These are phyloP conservation scores for Limnephilus marmoratus DNA, from an alignment of 2,888 invertebrate species.

Conservation along the genomic window DNA sequence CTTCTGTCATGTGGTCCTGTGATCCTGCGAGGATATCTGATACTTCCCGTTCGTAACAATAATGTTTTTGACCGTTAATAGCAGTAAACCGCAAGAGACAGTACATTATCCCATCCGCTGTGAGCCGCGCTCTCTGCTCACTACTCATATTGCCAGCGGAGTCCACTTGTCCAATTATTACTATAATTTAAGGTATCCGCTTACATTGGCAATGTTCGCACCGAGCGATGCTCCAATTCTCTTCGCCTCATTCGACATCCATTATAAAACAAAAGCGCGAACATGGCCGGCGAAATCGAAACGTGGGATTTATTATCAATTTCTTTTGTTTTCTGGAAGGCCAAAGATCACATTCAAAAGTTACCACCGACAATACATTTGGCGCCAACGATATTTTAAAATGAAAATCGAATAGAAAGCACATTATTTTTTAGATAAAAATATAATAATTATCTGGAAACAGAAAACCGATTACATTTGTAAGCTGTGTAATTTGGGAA, in stretches of 20 bases:
- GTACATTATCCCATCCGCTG: slow-evolving; percentile 32
- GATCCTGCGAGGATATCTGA: background rate
- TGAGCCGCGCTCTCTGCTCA: background rate
- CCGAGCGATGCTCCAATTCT: slow-evolving; percentile 34
- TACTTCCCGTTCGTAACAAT: slow-evolving; percentile 28
- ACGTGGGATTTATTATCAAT: slow-evolving; percentile 1
- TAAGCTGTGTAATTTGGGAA: background rate
- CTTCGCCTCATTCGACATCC: slow-evolving; percentile 13
- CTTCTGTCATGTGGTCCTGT: background rate
- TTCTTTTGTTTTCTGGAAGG: background rate
- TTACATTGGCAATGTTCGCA: slow-evolving; percentile 37
- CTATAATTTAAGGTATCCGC: slow-evolving; percentile 46
- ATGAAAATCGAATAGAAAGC: too few species aligned
- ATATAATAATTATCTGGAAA: too few species aligned
- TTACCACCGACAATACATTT: background rate
- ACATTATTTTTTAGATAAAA: too few species aligned
- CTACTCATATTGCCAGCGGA: background rate
- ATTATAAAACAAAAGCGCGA: slow-evolving; percentile 8
- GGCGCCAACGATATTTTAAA: background rate
- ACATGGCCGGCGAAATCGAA: slow-evolving; percentile 3
- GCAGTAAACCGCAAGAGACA: background rate
- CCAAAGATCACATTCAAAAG: background rate
- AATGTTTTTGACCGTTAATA: slow-evolving; percentile 35
- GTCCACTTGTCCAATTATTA: slow-evolving; percentile 41
- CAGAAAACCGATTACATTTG: background rate